Conservation (phyloP, 2,888 invertebrate species). For the Odontocerum albicorne region DNA sequence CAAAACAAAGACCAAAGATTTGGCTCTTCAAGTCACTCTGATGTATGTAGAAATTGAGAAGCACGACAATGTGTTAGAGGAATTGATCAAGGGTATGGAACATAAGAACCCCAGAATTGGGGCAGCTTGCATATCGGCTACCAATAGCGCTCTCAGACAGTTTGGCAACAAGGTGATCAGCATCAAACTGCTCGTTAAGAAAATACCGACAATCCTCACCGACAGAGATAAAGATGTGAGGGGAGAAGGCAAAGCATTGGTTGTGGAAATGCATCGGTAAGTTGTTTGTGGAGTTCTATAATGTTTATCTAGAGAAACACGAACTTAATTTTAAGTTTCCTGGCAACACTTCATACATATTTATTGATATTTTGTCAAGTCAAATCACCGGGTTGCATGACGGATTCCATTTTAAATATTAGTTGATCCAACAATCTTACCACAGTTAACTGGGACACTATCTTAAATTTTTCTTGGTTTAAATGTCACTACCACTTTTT, state of each 20-base stretch:
- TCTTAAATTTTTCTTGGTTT: too few species aligned
- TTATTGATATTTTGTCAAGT: too few species aligned
- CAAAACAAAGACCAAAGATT: conserved; percentile 87
- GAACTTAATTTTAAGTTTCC: too few species aligned
- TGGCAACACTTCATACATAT: too few species aligned
- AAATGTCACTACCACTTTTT: too few species aligned
- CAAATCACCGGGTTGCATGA: too few species aligned
- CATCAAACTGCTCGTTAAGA: conserved; percentile 87
- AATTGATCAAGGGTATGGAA: conserved; percentile 89
- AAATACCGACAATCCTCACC: conserved; percentile 79
- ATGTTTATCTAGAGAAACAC: too few species aligned
- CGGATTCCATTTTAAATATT: too few species aligned
- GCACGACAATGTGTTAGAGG: conserved; percentile 86
- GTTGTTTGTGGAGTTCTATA: too few species aligned
- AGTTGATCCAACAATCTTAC: too few species aligned
- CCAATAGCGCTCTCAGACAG: conserved; percentile 78
- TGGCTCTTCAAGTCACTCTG: conserved; percentile 84
- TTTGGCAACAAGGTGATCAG: conserved; percentile 92
- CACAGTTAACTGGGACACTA: too few species aligned
- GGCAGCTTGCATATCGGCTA: conserved; percentile 75
- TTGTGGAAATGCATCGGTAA: conserved; percentile 87
- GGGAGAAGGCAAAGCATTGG: conserved; percentile 88
- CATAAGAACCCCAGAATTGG: conserved; percentile 97
- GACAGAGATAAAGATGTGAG: conserved; percentile 91
- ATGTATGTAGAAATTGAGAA: conserved; percentile 98